Evolutionary conservation across 2,888 invertebrate genomes (phyloP).

Genomic region (Caenorhabditis uteleia): DNA sequence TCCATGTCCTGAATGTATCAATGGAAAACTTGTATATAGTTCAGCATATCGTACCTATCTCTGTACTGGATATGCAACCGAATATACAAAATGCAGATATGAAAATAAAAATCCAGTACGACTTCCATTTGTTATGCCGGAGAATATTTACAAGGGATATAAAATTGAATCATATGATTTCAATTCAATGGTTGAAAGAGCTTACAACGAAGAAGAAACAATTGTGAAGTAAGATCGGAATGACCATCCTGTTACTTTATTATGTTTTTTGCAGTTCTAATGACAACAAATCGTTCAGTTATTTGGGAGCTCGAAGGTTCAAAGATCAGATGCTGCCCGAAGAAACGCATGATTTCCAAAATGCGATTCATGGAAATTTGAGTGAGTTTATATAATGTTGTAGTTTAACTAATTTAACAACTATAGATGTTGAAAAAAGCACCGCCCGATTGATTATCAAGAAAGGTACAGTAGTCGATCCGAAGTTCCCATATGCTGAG

Average conservation of each 20-base stretch:
- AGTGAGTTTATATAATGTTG: background rate
- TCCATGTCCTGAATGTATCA: slow-evolving; percentile 80
- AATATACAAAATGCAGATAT: slow-evolving; percentile 87
- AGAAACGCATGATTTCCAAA: background rate
- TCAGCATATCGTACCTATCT: slow-evolving; percentile 78
- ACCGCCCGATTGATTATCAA: slow-evolving; percentile 78
- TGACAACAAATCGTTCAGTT: background rate
- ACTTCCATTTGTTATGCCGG: slow-evolving; percentile 78
- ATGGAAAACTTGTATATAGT: slow-evolving; percentile 49
- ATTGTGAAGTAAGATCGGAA: background rate
- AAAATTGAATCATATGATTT: background rate
- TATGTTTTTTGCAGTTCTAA: too few relatives aligned
- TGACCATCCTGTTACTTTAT: background rate
- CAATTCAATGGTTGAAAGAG: slow-evolving; percentile 5
- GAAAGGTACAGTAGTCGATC: slow-evolving; percentile 89
- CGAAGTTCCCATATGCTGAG: slow-evolving; percentile 75
- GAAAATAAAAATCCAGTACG: slow-evolving; percentile 80
- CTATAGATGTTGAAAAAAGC: slow-evolving; percentile 14
- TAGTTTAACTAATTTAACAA: background rate
- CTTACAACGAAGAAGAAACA: slow-evolving; percentile 16
- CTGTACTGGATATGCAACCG: slow-evolving; percentile 83
- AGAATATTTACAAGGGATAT: background rate
- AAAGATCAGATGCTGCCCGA: background rate
- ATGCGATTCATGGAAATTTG: background rate
- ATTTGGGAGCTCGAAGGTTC: slow-evolving; percentile 1